A percentile compares a stretch with the other conserved stretches of the same genome.
Conservation (phyloP, 2,888 invertebrate species). For the Vandiemenella viatica region DNA sequence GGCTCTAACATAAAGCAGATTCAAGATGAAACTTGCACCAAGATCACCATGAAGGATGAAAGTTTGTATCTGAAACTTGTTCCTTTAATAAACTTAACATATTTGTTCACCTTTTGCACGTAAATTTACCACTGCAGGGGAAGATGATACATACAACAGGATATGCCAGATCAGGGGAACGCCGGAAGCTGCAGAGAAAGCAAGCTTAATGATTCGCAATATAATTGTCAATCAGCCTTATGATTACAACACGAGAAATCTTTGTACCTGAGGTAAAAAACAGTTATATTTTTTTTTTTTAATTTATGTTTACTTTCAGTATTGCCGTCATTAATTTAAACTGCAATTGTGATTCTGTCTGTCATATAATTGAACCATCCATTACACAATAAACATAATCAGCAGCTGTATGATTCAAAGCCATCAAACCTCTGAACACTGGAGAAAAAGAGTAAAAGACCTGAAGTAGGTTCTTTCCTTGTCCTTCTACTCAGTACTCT, state of each 20-base stretch:
- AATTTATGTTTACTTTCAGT: too few species aligned
- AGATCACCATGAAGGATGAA: conserved; percentile 33
- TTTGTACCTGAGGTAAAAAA: conserved; percentile 38
- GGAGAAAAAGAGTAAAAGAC: too few species aligned
- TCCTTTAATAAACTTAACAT: not conserved
- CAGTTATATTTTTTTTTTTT: too few species aligned
- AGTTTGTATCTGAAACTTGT: too few species aligned
- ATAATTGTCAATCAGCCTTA: conserved; percentile 50
- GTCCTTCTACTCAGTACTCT: too few species aligned
- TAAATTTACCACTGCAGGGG: too few species aligned
- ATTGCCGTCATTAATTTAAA: not conserved
- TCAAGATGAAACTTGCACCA: conserved; percentile 54
- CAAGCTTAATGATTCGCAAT: conserved; percentile 54
- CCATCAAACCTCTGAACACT: too few species aligned
- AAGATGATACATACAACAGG: too few species aligned
- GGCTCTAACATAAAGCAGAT: conserved; percentile 64
- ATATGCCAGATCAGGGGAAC: conserved; percentile 58
- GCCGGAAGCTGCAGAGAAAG: conserved; percentile 47
- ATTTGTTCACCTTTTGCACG: conserved; percentile 30
- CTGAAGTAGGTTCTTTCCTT: too few species aligned
- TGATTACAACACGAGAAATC: conserved; percentile 48
- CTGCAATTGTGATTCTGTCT: not conserved
- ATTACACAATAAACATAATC: too few species aligned
- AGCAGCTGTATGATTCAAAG: too few species aligned
- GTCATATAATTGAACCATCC: too few species aligned